Evolutionary conservation across 2,113 vertebrate species (phyloP).

Genomic region (Labeo rohita): DNA sequence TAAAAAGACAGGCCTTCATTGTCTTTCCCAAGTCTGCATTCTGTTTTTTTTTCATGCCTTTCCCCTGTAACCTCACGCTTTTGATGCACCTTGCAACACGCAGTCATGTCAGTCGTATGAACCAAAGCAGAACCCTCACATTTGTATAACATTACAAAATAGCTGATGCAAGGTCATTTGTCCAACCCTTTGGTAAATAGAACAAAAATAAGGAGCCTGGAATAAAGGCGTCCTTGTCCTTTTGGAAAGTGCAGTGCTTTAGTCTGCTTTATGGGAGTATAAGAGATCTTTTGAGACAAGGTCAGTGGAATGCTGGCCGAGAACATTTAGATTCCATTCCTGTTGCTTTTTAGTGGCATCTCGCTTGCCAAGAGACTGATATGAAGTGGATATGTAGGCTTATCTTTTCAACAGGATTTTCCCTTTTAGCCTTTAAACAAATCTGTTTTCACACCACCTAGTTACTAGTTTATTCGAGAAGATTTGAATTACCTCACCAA

Average conservation of each 20-base stretch:
- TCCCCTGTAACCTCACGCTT: not conserved
- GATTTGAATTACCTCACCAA: not conserved
- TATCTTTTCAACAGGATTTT: conserved; percentile 36
- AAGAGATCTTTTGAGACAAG: conserved; percentile 71
- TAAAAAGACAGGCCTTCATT: conserved; percentile 3
- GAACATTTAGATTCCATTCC: conserved; percentile 69
- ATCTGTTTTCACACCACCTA: not conserved
- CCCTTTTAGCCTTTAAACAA: conserved; percentile 19
- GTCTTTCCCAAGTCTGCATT: not conserved
- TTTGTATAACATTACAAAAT: conserved; percentile 32
- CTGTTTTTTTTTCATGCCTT: not conserved
- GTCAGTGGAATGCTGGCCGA: conserved; percentile 72
- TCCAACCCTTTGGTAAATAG: conserved; percentile 30
- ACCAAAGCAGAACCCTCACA: conserved; percentile 8
- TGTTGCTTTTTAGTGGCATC: conserved; percentile 65
- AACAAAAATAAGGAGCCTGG: conserved; percentile 35
- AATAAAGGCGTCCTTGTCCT: conserved; percentile 62
- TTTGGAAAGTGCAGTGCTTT: conserved; percentile 37
- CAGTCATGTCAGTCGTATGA: not conserved
- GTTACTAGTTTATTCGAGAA: not conserved
- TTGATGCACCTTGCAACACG: not conserved
- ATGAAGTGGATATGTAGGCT: conserved; percentile 65
- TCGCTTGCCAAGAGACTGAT: conserved; percentile 64
- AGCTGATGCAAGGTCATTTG: conserved; percentile 27
- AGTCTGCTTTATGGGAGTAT: conserved; percentile 53